These are phyloP conservation scores for Sminthurinus signatus DNA, from an alignment of 1,140 invertebrate species.

Conservation along the genomic window DNA sequence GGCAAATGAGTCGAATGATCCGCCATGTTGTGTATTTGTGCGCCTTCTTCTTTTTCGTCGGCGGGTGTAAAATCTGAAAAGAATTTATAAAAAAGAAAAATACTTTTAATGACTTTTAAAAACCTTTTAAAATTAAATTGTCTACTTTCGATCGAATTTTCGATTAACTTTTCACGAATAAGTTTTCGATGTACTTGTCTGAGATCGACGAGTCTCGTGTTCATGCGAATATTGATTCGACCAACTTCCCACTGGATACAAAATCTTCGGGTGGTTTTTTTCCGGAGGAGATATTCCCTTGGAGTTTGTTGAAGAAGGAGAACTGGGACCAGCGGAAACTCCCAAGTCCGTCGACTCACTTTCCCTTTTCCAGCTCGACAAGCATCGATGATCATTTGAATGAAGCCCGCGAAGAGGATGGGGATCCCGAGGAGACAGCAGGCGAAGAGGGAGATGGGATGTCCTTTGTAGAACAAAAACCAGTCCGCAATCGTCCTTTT, in stretches of 20 bases:
- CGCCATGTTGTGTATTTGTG: conserved; percentile 7
- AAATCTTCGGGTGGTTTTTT: conserved; percentile 8
- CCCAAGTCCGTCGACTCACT: conserved; percentile 4
- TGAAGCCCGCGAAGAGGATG: conserved; percentile 6
- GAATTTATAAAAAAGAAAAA: neutral
- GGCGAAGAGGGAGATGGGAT: neutral
- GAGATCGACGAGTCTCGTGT: conserved; percentile 1
- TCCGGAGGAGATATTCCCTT: conserved; percentile 9
- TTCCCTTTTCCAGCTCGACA: neutral
- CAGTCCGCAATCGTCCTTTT: neutral
- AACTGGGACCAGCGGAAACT: conserved; percentile 9
- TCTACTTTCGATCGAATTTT: too few relatives aligned
- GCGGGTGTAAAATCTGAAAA: conserved; percentile 2
- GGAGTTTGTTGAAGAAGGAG: neutral
- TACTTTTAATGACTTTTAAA: too few relatives aligned
- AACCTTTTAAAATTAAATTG: too few relatives aligned
- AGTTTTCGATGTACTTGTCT: too few relatives aligned
- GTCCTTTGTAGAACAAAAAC: conserved; percentile 8
- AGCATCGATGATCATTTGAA: neutral
- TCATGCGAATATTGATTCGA: conserved; percentile 11
- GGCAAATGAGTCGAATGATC: neutral
- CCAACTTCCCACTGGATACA: conserved; percentile 17
- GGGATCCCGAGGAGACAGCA: neutral
- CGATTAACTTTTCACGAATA: too few relatives aligned
- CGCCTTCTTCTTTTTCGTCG: conserved; percentile 3